Evolutionary conservation across 1,140 invertebrate genomes (phyloP).

Genomic region (Drosophila nigrodunni): DNA sequence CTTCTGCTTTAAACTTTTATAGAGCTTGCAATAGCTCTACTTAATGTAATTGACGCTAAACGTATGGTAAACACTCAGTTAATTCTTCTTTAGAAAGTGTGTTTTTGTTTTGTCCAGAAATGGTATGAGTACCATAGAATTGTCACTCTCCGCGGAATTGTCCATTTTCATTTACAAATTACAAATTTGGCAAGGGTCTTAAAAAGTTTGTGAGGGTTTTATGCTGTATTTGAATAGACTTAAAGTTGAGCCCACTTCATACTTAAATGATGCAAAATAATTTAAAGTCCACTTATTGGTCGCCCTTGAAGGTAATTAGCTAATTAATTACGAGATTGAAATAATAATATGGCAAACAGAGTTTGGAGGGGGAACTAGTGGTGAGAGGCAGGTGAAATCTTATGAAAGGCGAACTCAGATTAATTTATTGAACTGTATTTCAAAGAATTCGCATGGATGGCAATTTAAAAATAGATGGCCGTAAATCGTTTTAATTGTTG

Average conservation of each 20-base stretch:
- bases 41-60: too few species aligned
- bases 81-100: background rate
- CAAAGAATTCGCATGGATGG: background rate
- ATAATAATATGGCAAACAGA: constrained; percentile 11
- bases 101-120: background rate
- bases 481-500: constrained; percentile 81
- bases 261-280: constrained; percentile 57
- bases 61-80: too few species aligned
- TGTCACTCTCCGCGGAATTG: background rate
- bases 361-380: background rate
- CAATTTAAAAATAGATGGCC: constrained; percentile 51
- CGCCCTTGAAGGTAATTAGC: constrained; percentile 69
- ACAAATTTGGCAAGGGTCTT: background rate
- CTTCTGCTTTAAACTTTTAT: too few species aligned
- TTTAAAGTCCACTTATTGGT: constrained; percentile 39
- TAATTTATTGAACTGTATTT: constrained; percentile 74
- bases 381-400: constrained; percentile 4
- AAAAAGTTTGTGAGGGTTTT: constrained; percentile 16
- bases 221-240: constrained; percentile 8
- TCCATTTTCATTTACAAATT: background rate
- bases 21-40: too few species aligned
- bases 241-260: constrained; percentile 1
- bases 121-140: constrained; percentile 14
- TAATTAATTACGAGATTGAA: constrained; percentile 72
- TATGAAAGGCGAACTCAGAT: constrained; percentile 47